Evolutionary conservation across 2,113 vertebrate genomes (phyloP), one percentile per base, ranked within the genome.

Genomic region (Lichenostomus cassidix): DNA sequence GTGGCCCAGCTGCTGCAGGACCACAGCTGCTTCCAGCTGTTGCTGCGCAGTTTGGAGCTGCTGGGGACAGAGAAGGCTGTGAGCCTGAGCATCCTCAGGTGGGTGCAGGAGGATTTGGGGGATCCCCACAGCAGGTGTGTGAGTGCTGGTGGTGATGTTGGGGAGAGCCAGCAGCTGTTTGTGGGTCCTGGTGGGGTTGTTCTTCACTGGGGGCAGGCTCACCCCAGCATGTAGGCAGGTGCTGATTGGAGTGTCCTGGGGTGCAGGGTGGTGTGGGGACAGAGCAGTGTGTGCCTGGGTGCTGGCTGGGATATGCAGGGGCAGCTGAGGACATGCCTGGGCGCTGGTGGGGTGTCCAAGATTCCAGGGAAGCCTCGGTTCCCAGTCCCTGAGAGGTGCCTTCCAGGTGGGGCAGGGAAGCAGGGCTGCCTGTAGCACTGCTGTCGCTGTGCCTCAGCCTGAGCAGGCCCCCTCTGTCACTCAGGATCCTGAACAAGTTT

Each of bases 401-500:
- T 31, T 39, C 4, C 27, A 1, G 11, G 22, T 5, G 56, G 53
- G n/a, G 35, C 64, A 21, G 50, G 41, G 64, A 17, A 33, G 67
- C n/a, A 3, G 52, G 49, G 44, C 65, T 56, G 65, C 31, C 79
- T 49, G 41, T 23, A 22, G 56, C 41, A 6, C 31, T 1, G 20
- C 16, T 10, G n/a, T 29, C 50, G 17, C 21, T 7, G 77, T 13
- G 42, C 7, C 15, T 7, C 0, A 0, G n/a, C 31, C 44, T 77
- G 47, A 93, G 74, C 5, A n/a, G 42, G 53, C 20, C 3, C 3
- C 8, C 11, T 42, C 29, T 2, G 5, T 78, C 64, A 0, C 15
- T 35, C 94, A 99, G 99, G 97, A 99, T 99, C 95, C 95, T 99
- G 93, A 98, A 97, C 89, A 99, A 98, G 94, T 98, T 99, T 92